These are phyloP conservation scores for Acestrorhynchus altus DNA, from an alignment of 2,797 vertebrate species.

Conservation along the genomic window DNA sequence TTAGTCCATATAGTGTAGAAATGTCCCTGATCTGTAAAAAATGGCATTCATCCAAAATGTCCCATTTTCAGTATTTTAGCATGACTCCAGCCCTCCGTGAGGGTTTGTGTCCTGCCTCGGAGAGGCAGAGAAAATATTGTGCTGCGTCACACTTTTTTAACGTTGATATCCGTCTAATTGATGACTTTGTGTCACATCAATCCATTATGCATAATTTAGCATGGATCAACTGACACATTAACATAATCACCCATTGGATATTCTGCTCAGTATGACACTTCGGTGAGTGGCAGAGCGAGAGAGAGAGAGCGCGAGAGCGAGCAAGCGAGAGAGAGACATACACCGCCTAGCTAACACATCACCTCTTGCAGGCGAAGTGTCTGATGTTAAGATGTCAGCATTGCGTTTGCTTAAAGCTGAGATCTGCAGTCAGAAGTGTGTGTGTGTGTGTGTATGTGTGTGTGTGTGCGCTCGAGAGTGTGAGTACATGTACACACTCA, in stretches of 20 bases:
- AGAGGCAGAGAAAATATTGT: constrained; percentile 64
- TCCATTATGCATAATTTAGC: constrained; percentile 88
- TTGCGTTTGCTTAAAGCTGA: constrained; percentile 74
- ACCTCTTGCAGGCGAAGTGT: constrained; percentile 62
- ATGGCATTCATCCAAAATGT: too few species aligned
- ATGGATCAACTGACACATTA: constrained; percentile 86
- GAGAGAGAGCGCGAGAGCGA: constrained; percentile 23
- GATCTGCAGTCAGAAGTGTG: constrained; percentile 70
- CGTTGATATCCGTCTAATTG: constrained; percentile 84
- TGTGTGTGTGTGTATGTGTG: constrained; percentile 12
- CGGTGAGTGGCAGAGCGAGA: constrained; percentile 69
- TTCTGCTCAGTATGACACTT: constrained; percentile 80
- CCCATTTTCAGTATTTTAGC: too few species aligned
- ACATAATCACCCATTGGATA: constrained; percentile 85
- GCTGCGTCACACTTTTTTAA: constrained; percentile 79
- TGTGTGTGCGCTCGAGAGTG: constrained; percentile 64
- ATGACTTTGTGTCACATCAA: constrained; percentile 87
- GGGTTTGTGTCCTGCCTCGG: neutral
- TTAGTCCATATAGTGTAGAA: too few species aligned
- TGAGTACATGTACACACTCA: constrained; percentile 11
- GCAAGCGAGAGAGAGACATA: constrained; percentile 51
- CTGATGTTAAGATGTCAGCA: constrained; percentile 81
- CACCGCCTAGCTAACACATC: constrained; percentile 73
- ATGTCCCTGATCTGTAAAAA: too few species aligned
- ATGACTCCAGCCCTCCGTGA: neutral